Conservation (phyloP, 2,888 invertebrate species). For the Byasa hedistus region DNA sequence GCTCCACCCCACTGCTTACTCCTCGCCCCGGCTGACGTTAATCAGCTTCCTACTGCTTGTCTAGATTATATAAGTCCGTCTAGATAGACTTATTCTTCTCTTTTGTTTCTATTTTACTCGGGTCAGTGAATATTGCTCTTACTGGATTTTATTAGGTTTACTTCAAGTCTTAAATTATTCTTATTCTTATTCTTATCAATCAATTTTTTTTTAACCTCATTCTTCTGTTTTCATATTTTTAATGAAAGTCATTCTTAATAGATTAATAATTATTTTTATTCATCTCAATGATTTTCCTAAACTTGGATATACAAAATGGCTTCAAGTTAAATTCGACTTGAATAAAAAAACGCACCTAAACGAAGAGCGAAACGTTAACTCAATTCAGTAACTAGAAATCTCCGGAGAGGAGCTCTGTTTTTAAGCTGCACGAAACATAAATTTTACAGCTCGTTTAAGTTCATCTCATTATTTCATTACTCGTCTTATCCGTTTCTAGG, state of each 20-base stretch:
- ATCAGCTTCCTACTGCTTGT: conserved; percentile 66
- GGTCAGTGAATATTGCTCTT: conserved; percentile 46
- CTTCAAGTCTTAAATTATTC: conserved; percentile 26
- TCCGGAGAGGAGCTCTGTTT: conserved; percentile 64
- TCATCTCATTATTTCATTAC: conserved; percentile 76
- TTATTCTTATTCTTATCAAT: neutral
- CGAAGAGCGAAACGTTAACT: conserved; percentile 64
- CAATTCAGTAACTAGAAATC: conserved; percentile 63
- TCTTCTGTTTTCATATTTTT: neutral
- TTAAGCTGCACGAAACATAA: conserved; percentile 75
- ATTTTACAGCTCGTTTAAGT: conserved; percentile 75
- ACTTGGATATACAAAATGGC: conserved; percentile 51
- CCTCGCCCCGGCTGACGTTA: conserved; percentile 59
- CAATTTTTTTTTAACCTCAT: neutral
- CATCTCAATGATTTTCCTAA: conserved; percentile 34
- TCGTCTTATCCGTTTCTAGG: conserved; percentile 54
- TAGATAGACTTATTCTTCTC: conserved; percentile 46
- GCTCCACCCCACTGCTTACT: conserved; percentile 48
- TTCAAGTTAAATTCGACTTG: conserved; percentile 61
- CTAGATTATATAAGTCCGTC: conserved; percentile 58
- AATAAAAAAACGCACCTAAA: conserved; percentile 53
- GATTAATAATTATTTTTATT: neutral
- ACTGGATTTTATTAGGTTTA: conserved; percentile 50
- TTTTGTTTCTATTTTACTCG: conserved; percentile 51
- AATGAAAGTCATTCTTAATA: neutral